A percentile compares a stretch with the other conserved stretches of the same genome.
Conservation (phyloP, 2,888 invertebrate genomes). For the Deroplatys truncata region DNA sequence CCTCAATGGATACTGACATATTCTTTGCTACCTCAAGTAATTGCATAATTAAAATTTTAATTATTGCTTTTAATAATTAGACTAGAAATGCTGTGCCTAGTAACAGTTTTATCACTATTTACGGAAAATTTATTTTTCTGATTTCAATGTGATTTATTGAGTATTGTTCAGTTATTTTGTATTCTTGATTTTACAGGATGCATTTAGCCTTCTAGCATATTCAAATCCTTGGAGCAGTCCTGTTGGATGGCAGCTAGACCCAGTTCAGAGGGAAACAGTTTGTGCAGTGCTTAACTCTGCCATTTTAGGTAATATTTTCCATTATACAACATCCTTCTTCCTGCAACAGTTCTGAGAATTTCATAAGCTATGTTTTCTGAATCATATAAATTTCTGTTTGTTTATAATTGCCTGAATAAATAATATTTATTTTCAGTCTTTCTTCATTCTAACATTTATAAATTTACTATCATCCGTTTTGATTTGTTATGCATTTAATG, state of each 20-base stretch:
- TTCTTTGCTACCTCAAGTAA: too few relatives aligned
- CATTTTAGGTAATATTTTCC: slow-evolving; percentile 72
- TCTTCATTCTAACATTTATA: too few relatives aligned
- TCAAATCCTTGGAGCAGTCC: slow-evolving; percentile 97
- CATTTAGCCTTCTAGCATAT: slow-evolving; percentile 96
- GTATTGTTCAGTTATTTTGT: neutral
- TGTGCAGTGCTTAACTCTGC: slow-evolving; percentile 96
- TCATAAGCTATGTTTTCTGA: neutral
- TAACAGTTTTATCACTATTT: too few relatives aligned
- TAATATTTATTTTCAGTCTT: too few relatives aligned
- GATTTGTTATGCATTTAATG: too few relatives aligned
- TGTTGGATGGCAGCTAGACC: slow-evolving; percentile 92
- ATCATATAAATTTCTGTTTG: neutral
- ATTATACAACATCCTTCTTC: neutral
- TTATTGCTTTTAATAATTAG: too few relatives aligned
- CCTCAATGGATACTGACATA: too few relatives aligned
- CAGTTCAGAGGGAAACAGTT: slow-evolving; percentile 90
- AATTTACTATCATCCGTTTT: too few relatives aligned
- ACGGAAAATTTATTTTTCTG: too few relatives aligned
- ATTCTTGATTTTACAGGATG: slow-evolving; percentile 53
- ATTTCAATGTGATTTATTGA: neutral
- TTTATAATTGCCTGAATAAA: neutral
- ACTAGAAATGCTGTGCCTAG: too few relatives aligned
- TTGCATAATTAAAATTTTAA: too few relatives aligned
- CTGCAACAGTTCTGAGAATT: neutral